Evolutionary conservation across 2,888 invertebrate genomes (phyloP).

Genomic region (Caenorhabditis virilis): DNA sequence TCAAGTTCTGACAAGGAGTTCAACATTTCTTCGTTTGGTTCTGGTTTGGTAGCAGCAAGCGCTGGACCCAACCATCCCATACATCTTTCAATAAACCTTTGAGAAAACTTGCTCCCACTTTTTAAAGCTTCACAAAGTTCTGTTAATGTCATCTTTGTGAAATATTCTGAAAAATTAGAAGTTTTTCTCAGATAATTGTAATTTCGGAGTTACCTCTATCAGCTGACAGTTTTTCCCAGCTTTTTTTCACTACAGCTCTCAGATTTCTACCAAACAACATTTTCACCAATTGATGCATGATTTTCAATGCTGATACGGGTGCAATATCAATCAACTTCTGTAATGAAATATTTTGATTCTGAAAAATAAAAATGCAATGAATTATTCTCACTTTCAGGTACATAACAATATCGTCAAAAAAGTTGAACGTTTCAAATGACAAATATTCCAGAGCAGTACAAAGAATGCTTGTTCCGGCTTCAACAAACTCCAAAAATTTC

Average conservation of each 20-base stretch:
- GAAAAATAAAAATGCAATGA: no score
- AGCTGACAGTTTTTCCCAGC: neutral
- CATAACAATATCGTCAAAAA: neutral
- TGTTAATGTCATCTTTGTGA: neutral
- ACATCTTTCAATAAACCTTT: neutral
- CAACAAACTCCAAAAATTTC: neutral
- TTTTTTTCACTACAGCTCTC: neutral
- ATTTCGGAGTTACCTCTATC: no score
- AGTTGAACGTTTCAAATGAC: neutral
- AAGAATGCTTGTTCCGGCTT: neutral
- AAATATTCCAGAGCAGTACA: neutral
- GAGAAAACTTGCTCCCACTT: no score
- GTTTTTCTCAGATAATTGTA: neutral
- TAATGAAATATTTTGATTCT: neutral
- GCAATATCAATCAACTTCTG: slow-evolving; percentile 1
- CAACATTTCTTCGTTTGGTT: neutral
- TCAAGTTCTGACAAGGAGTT: neutral
- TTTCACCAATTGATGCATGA: slow-evolving; percentile 1
- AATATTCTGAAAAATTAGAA: neutral
- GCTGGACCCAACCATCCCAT: neutral
- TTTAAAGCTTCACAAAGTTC: no score
- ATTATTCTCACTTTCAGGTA: neutral
- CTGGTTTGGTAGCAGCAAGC: neutral
- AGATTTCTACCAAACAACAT: neutral
- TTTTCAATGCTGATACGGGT: neutral